Evolutionary conservation across 2,797 vertebrate genomes (phyloP), one percentile per base, ranked within the genome.

Genomic region (Nannoperca obscura): DNA sequence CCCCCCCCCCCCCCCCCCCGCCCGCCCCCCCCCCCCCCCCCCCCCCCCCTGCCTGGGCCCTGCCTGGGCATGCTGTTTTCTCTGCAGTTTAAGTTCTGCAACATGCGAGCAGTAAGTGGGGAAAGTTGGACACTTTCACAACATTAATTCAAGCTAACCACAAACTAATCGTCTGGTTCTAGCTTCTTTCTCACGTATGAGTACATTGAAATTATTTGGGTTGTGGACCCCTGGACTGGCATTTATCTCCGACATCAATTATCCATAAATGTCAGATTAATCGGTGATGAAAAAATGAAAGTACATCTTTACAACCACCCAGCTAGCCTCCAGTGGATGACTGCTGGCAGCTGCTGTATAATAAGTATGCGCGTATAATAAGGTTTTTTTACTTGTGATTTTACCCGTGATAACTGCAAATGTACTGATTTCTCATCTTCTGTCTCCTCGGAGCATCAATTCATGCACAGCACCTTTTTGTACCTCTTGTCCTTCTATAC

Each of bases 381-480:
- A 38, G 9, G 20, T 20, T 52, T 71, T 49, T 67, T 27, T 27
- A 46, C 22, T 36, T 54, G 32, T 7, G 20, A 49, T 24, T 69
- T 50, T 0, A 32, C 20, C 68, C 42, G 24, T 49, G 34, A 74
- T 62, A 70, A 49, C 36, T 52, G 49, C 61, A 74, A 69, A 49
- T 40, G 20, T 19, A 19, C 9, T 12, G 27, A 47, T 80, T 27
- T 67, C 46, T 55, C 30, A 50, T 60, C 55, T 65, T 40, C 54
- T 64, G n/a, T 42, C 68, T 69, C 44, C 20, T 50, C 8, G 0
- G 32, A 24, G 22, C 27, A 64, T 59, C 7, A 10, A 71, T 76
- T 52, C 69, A 13, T 44, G 11, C 40, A 30, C 66, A 32, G 7
- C 24, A 20, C 11, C 47, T 36, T 36, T 67, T 61, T 59, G 38